Evolutionary conservation across 2,888 invertebrate genomes (phyloP).

Genomic region (Synergus itoensis): DNA sequence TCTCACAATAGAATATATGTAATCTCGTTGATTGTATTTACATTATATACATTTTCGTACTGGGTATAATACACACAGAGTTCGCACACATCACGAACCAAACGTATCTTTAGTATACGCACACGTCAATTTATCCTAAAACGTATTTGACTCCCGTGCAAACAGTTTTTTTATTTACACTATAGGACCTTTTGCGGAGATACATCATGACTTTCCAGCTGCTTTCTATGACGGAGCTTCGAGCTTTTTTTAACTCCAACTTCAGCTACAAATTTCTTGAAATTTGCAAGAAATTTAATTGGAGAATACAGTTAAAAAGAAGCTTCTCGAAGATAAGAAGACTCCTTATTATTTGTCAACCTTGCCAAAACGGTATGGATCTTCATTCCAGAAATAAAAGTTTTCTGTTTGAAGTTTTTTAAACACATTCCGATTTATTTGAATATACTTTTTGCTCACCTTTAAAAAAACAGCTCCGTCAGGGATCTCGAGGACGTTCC

Average conservation of each 20-base stretch:
- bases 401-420: not conserved
- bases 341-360: not conserved
- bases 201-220: not conserved
- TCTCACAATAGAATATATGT: slow-evolving; percentile 41
- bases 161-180: slow-evolving; percentile 21
- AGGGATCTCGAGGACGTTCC: not conserved
- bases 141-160: slow-evolving; percentile 26
- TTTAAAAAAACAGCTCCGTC: not conserved
- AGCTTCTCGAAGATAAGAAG: no score
- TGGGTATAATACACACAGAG: slow-evolving; percentile 28
- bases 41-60: slow-evolving; percentile 37
- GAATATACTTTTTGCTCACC: no score
- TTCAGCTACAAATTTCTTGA: no score
- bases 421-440: not conserved
- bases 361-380: not conserved
- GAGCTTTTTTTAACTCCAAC: not conserved
- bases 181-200: not conserved
- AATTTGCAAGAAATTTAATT: no score
- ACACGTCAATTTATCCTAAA: slow-evolving; percentile 23
- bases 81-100: not conserved
- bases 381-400: not conserved
- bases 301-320: no score
- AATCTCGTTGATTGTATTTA: slow-evolving; percentile 41
- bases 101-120: not conserved
- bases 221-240: not conserved